These are phyloP conservation scores for Ctena decussata DNA, from an alignment of 2,888 invertebrate genomes.

Conservation along the genomic window DNA sequence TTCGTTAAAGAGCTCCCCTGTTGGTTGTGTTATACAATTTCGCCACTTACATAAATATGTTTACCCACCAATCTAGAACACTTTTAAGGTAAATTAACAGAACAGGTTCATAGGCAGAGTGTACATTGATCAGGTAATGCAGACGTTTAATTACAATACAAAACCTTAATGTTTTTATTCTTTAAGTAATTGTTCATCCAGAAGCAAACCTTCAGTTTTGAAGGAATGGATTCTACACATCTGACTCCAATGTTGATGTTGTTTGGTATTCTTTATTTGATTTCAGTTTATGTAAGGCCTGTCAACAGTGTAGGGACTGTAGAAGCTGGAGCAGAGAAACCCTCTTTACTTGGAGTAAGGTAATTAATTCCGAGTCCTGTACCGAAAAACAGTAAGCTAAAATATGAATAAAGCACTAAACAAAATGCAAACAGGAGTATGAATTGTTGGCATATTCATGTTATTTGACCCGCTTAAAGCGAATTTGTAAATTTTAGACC, in stretches of 20 bases:
- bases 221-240: too few species aligned
- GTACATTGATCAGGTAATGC: too few species aligned
- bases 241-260: too few species aligned
- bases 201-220: too few species aligned
- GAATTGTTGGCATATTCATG: not conserved
- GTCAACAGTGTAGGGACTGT: not conserved
- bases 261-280: not conserved
- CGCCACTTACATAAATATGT: not conserved
- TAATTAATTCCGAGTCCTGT: not conserved
- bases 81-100: not conserved
- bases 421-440: not conserved
- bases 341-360: not conserved
- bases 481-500: not conserved
- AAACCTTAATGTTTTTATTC: too few species aligned
- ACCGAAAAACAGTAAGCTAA: too few species aligned
- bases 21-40: not conserved
- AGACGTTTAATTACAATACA: too few species aligned
- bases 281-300: not conserved
- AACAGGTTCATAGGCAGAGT: too few species aligned
- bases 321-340: not conserved
- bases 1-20: too few species aligned
- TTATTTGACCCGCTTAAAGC: too few species aligned
- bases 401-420: not conserved
- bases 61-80: not conserved
- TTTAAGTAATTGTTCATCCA: too few species aligned